Percentiles rank a stretch among this genome's conserved stretches.
phyloP scores from a whole-genome alignment of 2,113 vertebrate genomes.

The Ranitomeya imitator region DNA sequence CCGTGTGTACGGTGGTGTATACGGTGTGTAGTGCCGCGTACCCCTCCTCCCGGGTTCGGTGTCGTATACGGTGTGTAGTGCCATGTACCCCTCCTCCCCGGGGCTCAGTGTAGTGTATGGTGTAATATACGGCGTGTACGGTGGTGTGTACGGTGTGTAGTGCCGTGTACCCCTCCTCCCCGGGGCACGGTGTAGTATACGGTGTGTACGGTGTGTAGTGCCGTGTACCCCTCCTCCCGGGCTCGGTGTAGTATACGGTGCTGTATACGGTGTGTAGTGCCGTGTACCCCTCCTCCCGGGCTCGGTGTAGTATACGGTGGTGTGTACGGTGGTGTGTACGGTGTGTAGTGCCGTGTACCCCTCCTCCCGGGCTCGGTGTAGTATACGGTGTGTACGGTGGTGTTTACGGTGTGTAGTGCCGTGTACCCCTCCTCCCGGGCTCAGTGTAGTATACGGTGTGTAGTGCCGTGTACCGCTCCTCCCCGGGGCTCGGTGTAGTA shows the following conservation, averaged over 20 bases:
- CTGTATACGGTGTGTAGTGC: background rate
- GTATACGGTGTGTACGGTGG: too few species aligned
- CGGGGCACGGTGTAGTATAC: too few species aligned
- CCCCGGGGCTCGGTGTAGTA: background rate
- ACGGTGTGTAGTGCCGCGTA: background rate
- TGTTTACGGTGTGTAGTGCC: background rate
- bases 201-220: background rate
- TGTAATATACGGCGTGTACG: too few species aligned
- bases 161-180: background rate
- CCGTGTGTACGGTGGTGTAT: too few species aligned
- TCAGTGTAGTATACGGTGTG: background rate
- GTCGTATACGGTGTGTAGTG: background rate
- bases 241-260: background rate
- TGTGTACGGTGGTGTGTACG: background rate
- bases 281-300: background rate
- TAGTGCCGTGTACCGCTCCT: background rate
- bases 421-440: background rate
- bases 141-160: too few species aligned
- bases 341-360: too few species aligned
- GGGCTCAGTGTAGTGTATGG: too few species aligned
- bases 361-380: too few species aligned
- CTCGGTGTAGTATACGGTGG: background rate
- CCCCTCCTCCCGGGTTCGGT: background rate
- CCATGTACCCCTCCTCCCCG: too few species aligned
- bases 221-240: too few species aligned